These are phyloP conservation scores for Deilephila porcellus DNA, from an alignment of 2,888 invertebrate genomes.

Conservation along the genomic window DNA sequence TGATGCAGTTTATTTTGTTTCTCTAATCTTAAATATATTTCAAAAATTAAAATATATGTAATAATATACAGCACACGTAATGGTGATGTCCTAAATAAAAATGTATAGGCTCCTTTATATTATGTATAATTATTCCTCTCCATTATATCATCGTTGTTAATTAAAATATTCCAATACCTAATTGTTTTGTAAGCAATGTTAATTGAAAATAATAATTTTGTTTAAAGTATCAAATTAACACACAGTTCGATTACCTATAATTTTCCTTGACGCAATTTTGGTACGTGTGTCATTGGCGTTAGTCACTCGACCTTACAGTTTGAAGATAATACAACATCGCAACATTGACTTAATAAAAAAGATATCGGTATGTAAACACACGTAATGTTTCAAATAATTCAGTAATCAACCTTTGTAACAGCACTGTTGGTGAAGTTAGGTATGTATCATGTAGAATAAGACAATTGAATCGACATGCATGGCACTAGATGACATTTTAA, in stretches of 20 bases:
- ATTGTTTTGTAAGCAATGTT: neutral
- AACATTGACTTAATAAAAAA: constrained; percentile 22
- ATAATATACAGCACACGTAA: no score
- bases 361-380: constrained; percentile 13
- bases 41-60: no score
- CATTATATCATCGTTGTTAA: neutral
- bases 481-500: no score
- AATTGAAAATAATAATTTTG: neutral
- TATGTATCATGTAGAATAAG: no score
- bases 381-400: neutral
- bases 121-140: no score
- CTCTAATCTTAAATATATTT: no score
- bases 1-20: no score
- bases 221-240: neutral
- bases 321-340: constrained; percentile 28
- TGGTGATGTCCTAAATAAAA: no score
- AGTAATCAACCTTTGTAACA: neutral
- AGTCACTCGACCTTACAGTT: constrained; percentile 60
- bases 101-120: no score
- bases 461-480: no score
- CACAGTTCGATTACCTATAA: constrained; percentile 13
- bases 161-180: no score
- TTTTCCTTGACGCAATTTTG: constrained; percentile 43
- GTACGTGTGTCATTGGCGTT: constrained; percentile 56
- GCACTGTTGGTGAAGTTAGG: no score